phyloP scores from a whole-genome alignment of 2,113 vertebrate species.

The Sylvia atricapilla region DNA sequence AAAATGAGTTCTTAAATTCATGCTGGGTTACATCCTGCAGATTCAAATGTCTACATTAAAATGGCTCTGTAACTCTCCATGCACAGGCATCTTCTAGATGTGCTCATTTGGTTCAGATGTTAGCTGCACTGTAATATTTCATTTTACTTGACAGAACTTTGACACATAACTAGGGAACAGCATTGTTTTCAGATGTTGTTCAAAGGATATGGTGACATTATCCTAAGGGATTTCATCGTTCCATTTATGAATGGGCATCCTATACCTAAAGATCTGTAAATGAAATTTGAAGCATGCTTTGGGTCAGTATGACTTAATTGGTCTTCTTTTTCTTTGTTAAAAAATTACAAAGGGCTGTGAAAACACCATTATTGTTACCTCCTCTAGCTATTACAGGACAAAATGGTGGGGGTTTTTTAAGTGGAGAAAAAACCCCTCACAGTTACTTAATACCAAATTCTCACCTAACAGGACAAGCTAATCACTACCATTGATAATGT shows the following conservation, averaged over 20 bases:
- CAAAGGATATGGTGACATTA: not conserved
- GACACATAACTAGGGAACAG: not conserved
- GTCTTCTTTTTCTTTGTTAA: not conserved
- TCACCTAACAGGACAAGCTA: not conserved
- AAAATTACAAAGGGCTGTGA: constrained; percentile 21
- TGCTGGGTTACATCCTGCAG: not conserved
- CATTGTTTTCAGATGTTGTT: constrained; percentile 44
- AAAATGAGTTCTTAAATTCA: not conserved
- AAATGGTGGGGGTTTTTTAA: not conserved
- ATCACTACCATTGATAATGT: not conserved
- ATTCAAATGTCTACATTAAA: constrained; percentile 3
- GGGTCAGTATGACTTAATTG: not conserved
- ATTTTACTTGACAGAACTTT: not conserved
- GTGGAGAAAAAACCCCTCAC: not conserved
- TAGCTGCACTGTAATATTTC: not conserved
- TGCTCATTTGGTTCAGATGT: not conserved
- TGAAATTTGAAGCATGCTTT: not conserved
- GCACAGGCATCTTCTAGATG: not conserved
- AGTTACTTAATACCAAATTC: not conserved
- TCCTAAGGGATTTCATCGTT: not conserved
- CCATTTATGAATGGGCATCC: not conserved
- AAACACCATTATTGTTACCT: constrained; percentile 13
- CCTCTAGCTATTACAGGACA: not conserved
- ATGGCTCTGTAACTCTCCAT: not conserved
- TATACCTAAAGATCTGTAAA: not conserved